These are phyloP conservation scores for Corythoichthys haematopterus DNA, from an alignment of 2,113 vertebrate genomes.

Conservation along the genomic window DNA sequence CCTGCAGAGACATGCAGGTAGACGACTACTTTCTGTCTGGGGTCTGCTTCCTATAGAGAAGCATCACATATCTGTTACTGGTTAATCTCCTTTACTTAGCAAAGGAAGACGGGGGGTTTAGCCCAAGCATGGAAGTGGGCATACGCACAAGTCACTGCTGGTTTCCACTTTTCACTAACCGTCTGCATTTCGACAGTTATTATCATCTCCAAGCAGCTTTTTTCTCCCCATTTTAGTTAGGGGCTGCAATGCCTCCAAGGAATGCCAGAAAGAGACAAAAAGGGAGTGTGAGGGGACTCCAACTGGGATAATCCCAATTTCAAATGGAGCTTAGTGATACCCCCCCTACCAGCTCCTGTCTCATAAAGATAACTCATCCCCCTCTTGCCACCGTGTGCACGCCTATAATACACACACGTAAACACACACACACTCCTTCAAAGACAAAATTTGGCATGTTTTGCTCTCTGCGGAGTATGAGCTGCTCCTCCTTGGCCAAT, in stretches of 20 bases:
- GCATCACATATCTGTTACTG: slow-evolving; percentile 22
- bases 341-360: slow-evolving; percentile 61
- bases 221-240: slow-evolving; percentile 33
- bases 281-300: slow-evolving; percentile 43
- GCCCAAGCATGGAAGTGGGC: slow-evolving; percentile 19
- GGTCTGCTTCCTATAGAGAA: slow-evolving; percentile 3
- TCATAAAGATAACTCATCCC: slow-evolving; percentile 68
- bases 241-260: slow-evolving; percentile 48
- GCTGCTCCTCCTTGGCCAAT: slow-evolving; percentile 1
- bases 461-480: slow-evolving; percentile 22
- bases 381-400: slow-evolving; percentile 20
- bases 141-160: slow-evolving; percentile 16
- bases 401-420: slow-evolving; percentile 12
- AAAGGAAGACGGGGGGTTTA: slow-evolving; percentile 13
- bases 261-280: slow-evolving; percentile 40
- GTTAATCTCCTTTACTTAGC: slow-evolving; percentile 31
- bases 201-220: slow-evolving; percentile 60
- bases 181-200: slow-evolving; percentile 49
- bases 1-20: slow-evolving; percentile 1
- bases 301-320: slow-evolving; percentile 66
- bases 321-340: slow-evolving; percentile 66
- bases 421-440: slow-evolving; percentile 6
- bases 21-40: not conserved
- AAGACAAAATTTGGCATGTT: slow-evolving; percentile 60
- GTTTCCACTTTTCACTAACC: slow-evolving; percentile 34